A percentile compares a stretch with the other conserved stretches of the same genome.
Evolutionary conservation across 2,113 vertebrate genomes (phyloP).

Genomic region (Phrynosoma blainvillii): DNA sequence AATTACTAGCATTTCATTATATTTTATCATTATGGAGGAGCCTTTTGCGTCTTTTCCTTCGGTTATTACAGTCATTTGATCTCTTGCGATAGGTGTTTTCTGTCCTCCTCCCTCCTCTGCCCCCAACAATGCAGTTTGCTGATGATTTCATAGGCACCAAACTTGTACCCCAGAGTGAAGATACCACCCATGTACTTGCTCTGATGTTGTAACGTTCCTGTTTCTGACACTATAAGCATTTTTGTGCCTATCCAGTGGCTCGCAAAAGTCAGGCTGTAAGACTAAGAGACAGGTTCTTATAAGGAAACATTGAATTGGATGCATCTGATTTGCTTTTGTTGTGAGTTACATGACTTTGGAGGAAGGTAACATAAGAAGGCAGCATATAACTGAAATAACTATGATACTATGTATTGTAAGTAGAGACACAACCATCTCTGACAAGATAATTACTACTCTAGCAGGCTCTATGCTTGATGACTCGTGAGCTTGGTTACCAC

Average conservation of each 20-base stretch:
- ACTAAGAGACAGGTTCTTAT: background rate
- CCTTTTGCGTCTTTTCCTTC: background rate
- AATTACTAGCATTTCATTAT: background rate
- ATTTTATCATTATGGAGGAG: background rate
- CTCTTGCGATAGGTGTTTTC: background rate
- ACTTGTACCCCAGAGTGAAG: background rate
- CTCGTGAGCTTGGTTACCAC: constrained; percentile 58
- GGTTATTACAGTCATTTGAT: background rate
- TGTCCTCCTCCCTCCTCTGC: background rate
- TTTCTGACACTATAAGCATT: background rate
- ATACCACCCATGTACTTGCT: background rate
- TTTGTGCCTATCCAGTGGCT: background rate
- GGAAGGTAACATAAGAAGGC: constrained; percentile 22
- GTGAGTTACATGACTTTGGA: constrained; percentile 16
- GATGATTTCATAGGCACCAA: background rate
- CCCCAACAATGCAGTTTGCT: background rate
- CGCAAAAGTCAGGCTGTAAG: background rate
- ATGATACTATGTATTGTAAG: background rate
- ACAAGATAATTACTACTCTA: constrained; percentile 48
- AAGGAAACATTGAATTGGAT: background rate
- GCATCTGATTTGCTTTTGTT: background rate
- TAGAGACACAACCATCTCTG: constrained; percentile 32
- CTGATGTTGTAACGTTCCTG: background rate
- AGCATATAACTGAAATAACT: constrained; percentile 1
- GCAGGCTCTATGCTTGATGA: constrained; percentile 37